Evolutionary conservation across 2,888 invertebrate species (phyloP), one percentile per base, ranked within the genome.

Genomic region (Ochropleura plecta): DNA sequence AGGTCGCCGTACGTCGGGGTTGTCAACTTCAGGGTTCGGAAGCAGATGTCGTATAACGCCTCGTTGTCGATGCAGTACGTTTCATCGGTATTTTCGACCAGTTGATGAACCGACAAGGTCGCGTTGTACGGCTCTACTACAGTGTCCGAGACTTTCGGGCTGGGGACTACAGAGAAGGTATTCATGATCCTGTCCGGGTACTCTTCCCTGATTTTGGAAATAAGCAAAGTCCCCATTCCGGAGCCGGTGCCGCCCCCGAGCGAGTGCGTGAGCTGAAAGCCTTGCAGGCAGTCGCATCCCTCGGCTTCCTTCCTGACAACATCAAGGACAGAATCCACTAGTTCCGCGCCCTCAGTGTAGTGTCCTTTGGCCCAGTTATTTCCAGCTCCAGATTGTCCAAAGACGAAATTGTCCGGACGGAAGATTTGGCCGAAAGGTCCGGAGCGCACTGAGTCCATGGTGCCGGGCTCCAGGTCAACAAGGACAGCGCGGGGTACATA

Each of bases 1-100:
- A 98, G 93, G 88, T 98, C 98, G 46, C 98, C 98, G 90, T 98
- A 98, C 0, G 98, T 98, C 1, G 98, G 98, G 7, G 97, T 98
- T n/a, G 97, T 97, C 63, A 98, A 94, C 91, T 98, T 98, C 78
- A 98, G 93, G 8, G 98, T 98, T 78, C 98, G 96, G 96, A 98
- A 98, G 94, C 98, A 98, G 88, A 98, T 98, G 89, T 98, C 98
- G 92, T 98, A 98, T 66, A 98, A 94, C 40, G 98, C 98, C 92
- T 98, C 98, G 90, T 98, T 98, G 91, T 98, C 98, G 80, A 98
- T 98, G 87, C 98, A 98, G 89, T 97, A 98, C 0, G 98, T 93
- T 78, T 95, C 93, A 96, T 97, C 89, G 88, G 94, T 98, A 90
- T 98, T 98, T 90, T 98, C 98, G 3, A 98, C 97, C 42, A 98